Percentiles rank a stretch among this genome's conserved stretches.
Evolutionary conservation across 2,797 vertebrate species (phyloP).

Genomic region (Podargus strigoides): DNA sequence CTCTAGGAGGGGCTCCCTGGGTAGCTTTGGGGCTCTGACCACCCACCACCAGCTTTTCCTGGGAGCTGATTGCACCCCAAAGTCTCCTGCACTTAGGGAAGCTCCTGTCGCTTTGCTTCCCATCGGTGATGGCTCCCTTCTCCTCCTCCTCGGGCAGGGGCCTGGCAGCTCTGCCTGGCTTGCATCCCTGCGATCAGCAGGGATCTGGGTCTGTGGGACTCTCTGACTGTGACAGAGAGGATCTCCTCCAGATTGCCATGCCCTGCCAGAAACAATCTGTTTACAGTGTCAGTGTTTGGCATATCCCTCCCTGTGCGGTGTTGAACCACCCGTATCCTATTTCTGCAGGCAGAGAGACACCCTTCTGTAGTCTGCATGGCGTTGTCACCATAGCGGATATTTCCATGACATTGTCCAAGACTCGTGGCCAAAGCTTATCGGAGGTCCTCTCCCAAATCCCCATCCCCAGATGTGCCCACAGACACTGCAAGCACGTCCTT

Average conservation of each 20-base stretch:
- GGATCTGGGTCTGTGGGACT: background rate
- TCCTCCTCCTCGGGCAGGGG: background rate
- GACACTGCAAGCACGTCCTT: background rate
- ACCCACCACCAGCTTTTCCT: background rate
- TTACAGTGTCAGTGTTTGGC: background rate
- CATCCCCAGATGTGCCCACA: rapidly evolving
- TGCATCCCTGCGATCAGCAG: background rate
- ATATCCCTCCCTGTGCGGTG: background rate
- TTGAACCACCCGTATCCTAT: background rate
- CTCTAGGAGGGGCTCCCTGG: background rate
- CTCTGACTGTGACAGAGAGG: background rate
- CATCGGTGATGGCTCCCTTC: background rate
- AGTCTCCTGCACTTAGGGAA: background rate
- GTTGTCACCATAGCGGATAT: background rate
- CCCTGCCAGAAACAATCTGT: constrained; percentile 44
- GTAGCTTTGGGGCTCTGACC: background rate
- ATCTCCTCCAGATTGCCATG: background rate
- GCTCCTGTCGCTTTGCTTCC: background rate
- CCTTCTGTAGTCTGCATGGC: background rate
- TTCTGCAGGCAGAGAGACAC: background rate
- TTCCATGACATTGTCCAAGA: background rate
- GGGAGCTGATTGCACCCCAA: background rate
- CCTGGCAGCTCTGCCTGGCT: background rate
- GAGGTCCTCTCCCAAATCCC: background rate
- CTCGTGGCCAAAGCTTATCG: background rate